Conservation (phyloP, 2,113 vertebrate species). For the Anas platyrhynchos region DNA sequence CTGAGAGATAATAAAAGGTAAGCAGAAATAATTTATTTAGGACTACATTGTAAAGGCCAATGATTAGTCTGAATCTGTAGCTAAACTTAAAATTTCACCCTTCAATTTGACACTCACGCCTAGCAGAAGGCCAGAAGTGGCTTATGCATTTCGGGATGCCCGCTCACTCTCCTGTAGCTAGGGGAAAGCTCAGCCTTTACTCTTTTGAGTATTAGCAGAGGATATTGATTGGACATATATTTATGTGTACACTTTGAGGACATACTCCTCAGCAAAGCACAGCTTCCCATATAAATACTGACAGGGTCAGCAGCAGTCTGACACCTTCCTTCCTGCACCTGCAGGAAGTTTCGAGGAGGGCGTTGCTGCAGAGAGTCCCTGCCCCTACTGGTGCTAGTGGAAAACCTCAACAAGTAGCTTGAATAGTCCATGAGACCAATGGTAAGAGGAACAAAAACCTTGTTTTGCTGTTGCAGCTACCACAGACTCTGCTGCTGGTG, state of each 20-base stretch:
- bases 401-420: neutral
- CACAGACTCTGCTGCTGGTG: neutral
- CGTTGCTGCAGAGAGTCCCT: neutral
- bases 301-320: neutral
- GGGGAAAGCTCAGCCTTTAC: neutral
- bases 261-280: neutral
- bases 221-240: neutral
- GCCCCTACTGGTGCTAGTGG: no score
- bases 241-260: neutral
- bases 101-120: neutral
- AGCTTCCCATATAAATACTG: neutral
- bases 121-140: neutral
- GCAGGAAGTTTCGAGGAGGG: neutral
- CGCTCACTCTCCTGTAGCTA: neutral
- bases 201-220: neutral
- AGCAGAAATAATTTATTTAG: constrained; percentile 25
- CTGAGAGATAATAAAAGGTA: neutral
- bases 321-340: neutral
- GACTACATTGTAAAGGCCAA: neutral
- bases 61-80: neutral
- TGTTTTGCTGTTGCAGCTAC: neutral
- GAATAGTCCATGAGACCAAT: neutral
- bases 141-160: neutral
- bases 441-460: neutral
- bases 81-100: neutral